Conservation (phyloP, 1,140 invertebrate genomes). For the Meloidogyne floridensis region DNA sequence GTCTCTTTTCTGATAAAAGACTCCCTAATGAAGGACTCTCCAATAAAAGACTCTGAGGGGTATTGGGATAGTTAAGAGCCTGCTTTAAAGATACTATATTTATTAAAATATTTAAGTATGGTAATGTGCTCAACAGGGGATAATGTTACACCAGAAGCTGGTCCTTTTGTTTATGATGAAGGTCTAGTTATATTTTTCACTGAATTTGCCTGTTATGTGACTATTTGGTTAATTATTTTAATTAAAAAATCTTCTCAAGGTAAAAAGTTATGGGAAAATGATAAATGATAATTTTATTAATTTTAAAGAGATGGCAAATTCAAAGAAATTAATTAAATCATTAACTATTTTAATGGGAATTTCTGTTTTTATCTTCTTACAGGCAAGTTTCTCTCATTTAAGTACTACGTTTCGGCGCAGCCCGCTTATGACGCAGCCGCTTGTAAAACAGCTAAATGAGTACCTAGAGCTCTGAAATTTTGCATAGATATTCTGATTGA, state of each 20-base stretch:
- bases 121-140: slow-evolving; percentile 24
- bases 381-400: not conserved
- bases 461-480: too few relatives aligned
- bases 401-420: too few relatives aligned
- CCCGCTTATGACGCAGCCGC: too few relatives aligned
- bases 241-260: slow-evolving; percentile 8
- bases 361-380: slow-evolving; percentile 19
- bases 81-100: not conserved
- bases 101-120: not conserved
- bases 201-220: slow-evolving; percentile 21
- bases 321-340: not conserved
- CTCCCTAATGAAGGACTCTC: too few relatives aligned
- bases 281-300: not conserved
- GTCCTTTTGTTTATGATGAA: slow-evolving; percentile 19
- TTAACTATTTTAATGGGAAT: not conserved
- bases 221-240: slow-evolving; percentile 24
- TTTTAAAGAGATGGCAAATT: slow-evolving; percentile 6
- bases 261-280: not conserved
- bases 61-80: too few relatives aligned
- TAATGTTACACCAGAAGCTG: slow-evolving; percentile 4
- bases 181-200: slow-evolving; percentile 15
- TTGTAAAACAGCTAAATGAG: too few relatives aligned
- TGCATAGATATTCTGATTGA: too few relatives aligned
- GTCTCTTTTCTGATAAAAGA: too few relatives aligned
- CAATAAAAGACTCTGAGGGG: too few relatives aligned